These are phyloP conservation scores for Antechinus stuartii DNA, from an alignment of 2,113 vertebrate genomes.

Conservation along the genomic window DNA sequence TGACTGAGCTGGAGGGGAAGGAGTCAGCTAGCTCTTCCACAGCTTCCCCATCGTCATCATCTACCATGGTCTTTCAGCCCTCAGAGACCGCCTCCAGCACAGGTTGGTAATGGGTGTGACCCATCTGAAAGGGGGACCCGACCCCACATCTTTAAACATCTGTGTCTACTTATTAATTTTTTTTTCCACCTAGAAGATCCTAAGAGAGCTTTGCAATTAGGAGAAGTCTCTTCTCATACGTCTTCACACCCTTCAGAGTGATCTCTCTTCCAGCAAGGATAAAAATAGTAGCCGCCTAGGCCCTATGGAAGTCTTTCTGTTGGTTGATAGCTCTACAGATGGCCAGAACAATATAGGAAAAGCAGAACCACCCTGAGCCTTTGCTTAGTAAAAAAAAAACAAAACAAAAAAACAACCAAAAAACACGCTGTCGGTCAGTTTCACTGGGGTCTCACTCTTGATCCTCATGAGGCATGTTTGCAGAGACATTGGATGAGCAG, in stretches of 20 bases:
- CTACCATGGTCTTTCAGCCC: slow-evolving; percentile 84
- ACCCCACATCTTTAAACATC: not conserved
- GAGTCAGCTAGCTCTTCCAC: slow-evolving; percentile 83
- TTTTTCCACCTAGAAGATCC: not conserved
- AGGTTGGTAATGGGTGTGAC: slow-evolving; percentile 75
- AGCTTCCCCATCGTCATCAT: slow-evolving; percentile 84
- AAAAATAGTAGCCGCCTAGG: not conserved
- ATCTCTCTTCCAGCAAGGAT: not conserved
- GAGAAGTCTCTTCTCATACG: not conserved
- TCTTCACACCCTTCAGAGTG: not conserved
- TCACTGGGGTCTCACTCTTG: not conserved
- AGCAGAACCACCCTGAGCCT: not conserved
- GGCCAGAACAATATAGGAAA: not conserved
- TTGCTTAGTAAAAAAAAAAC: not conserved
- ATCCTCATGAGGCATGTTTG: not conserved
- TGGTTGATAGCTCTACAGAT: not conserved
- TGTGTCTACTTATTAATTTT: not conserved
- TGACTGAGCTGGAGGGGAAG: slow-evolving; percentile 87
- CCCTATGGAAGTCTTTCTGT: not conserved
- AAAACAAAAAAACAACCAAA: too few species aligned
- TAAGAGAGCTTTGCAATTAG: not conserved
- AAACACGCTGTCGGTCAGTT: not conserved
- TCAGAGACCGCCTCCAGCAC: slow-evolving; percentile 86
- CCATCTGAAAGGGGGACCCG: not conserved
- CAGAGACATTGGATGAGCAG: not conserved